Conservation (phyloP, 2,888 invertebrate genomes). For the Ernsta delagoae region DNA sequence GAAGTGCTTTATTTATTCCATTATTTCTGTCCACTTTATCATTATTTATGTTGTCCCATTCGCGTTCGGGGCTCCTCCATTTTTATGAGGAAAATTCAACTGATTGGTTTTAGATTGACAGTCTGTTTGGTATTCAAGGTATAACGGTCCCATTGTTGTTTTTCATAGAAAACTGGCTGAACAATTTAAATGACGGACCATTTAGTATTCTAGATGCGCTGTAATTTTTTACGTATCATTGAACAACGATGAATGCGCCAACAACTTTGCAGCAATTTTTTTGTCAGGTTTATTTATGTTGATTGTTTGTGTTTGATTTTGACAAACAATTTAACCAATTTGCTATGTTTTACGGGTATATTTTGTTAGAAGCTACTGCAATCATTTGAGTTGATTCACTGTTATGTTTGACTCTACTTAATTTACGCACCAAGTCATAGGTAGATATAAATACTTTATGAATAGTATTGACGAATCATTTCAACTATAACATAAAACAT, state of each 20-base stretch:
- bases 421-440: no score
- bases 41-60: slow-evolving; percentile 33
- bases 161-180: slow-evolving; percentile 23
- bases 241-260: background rate
- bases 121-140: slow-evolving; percentile 24
- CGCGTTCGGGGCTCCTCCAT: slow-evolving; percentile 23
- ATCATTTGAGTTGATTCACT: no score
- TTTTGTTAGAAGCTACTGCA: no score
- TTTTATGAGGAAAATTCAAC: slow-evolving; percentile 27
- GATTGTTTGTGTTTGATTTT: no score
- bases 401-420: no score
- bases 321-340: no score
- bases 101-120: slow-evolving; percentile 29
- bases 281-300: no score
- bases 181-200: slow-evolving; percentile 21
- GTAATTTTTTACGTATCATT: slow-evolving; percentile 13
- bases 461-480: no score
- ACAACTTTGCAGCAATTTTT: background rate
- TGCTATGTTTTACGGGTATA: no score
- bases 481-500: no score
- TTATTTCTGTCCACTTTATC: slow-evolving; percentile 31
- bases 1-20: slow-evolving; percentile 36
- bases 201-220: slow-evolving; percentile 20
- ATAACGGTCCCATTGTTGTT: slow-evolving; percentile 22
- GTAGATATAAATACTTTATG: no score